Evolutionary conservation across 2,888 invertebrate genomes (phyloP).

Genomic region (Aethes cnicana): DNA sequence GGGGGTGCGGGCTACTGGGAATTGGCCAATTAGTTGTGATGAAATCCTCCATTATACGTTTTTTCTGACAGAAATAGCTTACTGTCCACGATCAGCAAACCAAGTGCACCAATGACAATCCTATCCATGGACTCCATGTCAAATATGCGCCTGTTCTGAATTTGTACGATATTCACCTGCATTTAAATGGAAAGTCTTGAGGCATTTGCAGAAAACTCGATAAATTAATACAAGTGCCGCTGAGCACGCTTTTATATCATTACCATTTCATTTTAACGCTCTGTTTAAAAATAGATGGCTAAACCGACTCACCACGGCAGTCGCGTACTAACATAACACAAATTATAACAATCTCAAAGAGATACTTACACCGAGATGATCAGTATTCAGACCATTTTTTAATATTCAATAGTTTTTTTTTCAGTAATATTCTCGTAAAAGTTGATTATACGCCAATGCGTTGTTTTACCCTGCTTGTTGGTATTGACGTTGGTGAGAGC

Average conservation of each 20-base stretch:
- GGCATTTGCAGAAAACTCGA: constrained; percentile 9
- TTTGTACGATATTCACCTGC: constrained; percentile 10
- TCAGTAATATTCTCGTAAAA: too few relatives aligned
- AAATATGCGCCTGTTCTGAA: constrained; percentile 16
- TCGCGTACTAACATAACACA: not conserved
- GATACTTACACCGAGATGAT: too few relatives aligned
- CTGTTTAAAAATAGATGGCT: constrained; percentile 34
- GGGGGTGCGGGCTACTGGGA: too few relatives aligned
- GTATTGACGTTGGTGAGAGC: too few relatives aligned
- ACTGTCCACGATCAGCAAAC: constrained; percentile 9
- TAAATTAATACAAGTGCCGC: constrained; percentile 22
- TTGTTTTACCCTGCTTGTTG: too few relatives aligned
- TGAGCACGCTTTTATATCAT: constrained; percentile 10
- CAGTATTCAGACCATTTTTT: too few relatives aligned
- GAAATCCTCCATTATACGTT: too few relatives aligned
- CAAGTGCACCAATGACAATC: constrained; percentile 14
- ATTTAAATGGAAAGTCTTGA: not conserved
- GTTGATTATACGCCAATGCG: too few relatives aligned
- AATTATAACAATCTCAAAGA: too few relatives aligned
- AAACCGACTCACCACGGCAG: constrained; percentile 24
- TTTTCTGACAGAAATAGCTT: constrained; percentile 22
- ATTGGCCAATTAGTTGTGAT: too few relatives aligned
- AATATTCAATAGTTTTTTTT: too few relatives aligned
- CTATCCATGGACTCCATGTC: constrained; percentile 16
- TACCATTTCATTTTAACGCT: constrained; percentile 15